Base-by-base conservation (phyloP, 1,140 invertebrate species). In the Bombus cullumanus region DNA sequence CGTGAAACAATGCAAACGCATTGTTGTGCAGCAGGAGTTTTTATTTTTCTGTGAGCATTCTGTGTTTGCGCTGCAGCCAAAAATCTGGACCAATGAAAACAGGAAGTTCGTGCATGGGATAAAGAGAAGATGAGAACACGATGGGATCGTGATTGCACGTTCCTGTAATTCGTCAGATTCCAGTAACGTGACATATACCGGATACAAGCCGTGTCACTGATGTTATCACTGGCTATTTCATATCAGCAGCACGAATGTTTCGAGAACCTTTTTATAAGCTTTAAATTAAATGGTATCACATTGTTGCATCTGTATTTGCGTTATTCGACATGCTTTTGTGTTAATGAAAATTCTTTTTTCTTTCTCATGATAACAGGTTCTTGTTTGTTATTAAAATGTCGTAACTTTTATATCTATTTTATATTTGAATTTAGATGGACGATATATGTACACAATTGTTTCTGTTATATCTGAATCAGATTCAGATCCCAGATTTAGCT, bases 181-280 rank as follows among this genome's bases (percentile, higher is more conserved):
- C 28, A 64, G 34, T n/a, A 31, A 77, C 75, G 57, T 66, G 59
- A 64, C 76, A 64, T 47, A 37, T 39, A 13, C 57, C 10, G 43
- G 31, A 75, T 75, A 75, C 57, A 64, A 64, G 37, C 75, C 34
- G 25, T 78, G 34, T 31, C 74, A 47, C 12, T 31, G 47, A 75
- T 57, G 59, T 25, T 78, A 78, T 41, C 39, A 15, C 28, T 41
- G 41, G 34, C 25, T 10, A 43, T 71, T 25, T 39, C 31, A 13
- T 13, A 25, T 43, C 25, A 28, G 66, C 22, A 6, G n/a, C 41
- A 31, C 39, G 34, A 71, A 18, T 68, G 43, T 69, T 47, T 41
- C 43, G 13, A 12, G n/a, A 64, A 64, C 62, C 28, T 31, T n/a
- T 64, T 15, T 66, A 66, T 66, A 66, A 31, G 64, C 64, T 18